Base-by-base conservation (phyloP, 2,113 vertebrate species). In the Helogale parvula region DNA sequence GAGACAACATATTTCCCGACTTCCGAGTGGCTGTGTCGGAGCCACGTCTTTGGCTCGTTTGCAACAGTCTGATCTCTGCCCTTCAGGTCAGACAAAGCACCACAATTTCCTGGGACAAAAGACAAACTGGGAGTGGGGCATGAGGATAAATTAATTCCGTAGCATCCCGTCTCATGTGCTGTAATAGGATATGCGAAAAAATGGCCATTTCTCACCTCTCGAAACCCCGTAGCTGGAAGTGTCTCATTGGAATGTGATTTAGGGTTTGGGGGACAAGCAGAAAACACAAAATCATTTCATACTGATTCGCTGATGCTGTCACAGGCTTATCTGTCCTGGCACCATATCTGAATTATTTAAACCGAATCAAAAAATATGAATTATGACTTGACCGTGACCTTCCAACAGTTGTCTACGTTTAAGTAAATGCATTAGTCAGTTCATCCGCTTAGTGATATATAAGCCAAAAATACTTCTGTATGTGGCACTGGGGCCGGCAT, bases 1-100 rank as follows among this genome's bases (percentile, higher is more conserved):
- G 21, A 11, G 35, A 65, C 60, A 83, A 45, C 4, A 0, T 5
- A 23, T 25, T 4, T 10, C 31, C 15, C 12, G 1, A 0, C 9
- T 31, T 27, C 27, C 57, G 50, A 84, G 47, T 52, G 57, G 29
- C 35, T 16, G 7, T 13, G 2, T 7, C 16, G n/a, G 68, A 35
- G 6, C 1, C 12, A 0, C 3, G 16, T 9, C 2, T 80, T 38
- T 31, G 27, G n/a, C 21, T 12, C 16, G n/a, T 21, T 41, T 50
- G 1, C 33, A 29, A 54, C 68, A 68, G 35, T 31, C n/a, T 82
- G 57, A 66, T n/a, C 88, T 63, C 60, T 15, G 17, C 19, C 57
- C 50, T 4, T 0, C 0, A 23, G 68, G 66, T 72, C 83, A 93
- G 29, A 93, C 2, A 69, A 74, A 50, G 21, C 2, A 54, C 3